phyloP scores from a whole-genome alignment of 2,888 invertebrate genomes.

The Timandra comae region DNA sequence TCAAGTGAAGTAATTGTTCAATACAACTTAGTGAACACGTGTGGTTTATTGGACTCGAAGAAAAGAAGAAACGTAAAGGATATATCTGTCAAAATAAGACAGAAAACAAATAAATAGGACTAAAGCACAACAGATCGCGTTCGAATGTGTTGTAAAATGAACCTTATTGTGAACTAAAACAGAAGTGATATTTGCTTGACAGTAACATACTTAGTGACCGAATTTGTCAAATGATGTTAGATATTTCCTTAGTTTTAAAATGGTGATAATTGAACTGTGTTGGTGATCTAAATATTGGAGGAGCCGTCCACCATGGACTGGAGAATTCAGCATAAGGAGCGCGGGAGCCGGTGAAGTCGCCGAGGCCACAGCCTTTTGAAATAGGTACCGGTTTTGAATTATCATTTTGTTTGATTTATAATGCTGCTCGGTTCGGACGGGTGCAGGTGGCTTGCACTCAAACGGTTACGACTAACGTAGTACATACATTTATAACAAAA shows the following conservation, averaged over 20 bases:
- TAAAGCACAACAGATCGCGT: constrained; percentile 50
- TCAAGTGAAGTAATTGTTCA: constrained; percentile 22
- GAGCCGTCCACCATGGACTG: constrained; percentile 61
- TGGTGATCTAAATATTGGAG: constrained; percentile 30
- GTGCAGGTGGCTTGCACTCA: constrained; percentile 45
- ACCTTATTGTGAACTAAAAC: constrained; percentile 41
- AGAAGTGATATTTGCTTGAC: constrained; percentile 43
- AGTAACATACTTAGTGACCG: constrained; percentile 31
- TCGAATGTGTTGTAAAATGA: constrained; percentile 37
- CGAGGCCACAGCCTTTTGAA: constrained; percentile 68
- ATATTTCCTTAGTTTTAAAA: constrained; percentile 37
- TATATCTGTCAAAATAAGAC: constrained; percentile 60
- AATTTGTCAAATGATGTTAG: constrained; percentile 30
- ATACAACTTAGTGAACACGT: constrained; percentile 8
- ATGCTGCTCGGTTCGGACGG: constrained; percentile 39
- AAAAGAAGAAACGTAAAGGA: constrained; percentile 31
- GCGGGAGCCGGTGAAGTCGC: constrained; percentile 58
- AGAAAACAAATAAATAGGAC: constrained; percentile 72
- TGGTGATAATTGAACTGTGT: constrained; percentile 39
- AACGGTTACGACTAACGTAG: constrained; percentile 7
- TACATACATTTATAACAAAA: constrained; percentile 4
- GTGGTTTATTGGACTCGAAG: constrained; percentile 7
- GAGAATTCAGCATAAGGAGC: constrained; percentile 51
- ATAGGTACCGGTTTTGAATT: constrained; percentile 75
- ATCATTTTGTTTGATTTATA: constrained; percentile 74